phyloP scores from a whole-genome alignment of 2,888 invertebrate genomes.

The Acleris laterana region DNA sequence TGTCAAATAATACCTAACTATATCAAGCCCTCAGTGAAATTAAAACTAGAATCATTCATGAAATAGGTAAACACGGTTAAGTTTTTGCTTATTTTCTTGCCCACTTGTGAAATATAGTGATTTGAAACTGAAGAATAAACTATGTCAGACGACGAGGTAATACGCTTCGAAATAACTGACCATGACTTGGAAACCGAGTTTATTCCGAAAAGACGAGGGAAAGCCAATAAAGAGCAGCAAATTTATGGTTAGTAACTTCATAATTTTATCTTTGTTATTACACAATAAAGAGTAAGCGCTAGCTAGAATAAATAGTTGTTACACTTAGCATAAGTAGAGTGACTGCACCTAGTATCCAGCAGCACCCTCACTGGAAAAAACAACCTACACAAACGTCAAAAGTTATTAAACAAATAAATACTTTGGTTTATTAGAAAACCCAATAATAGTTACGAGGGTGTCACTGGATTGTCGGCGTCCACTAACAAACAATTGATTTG shows the following conservation, averaged over 20 bases:
- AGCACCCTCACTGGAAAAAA: too few relatives aligned
- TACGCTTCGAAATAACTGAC: slow-evolving; percentile 97
- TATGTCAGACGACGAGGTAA: slow-evolving; percentile 94
- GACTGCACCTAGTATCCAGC: too few relatives aligned
- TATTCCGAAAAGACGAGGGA: slow-evolving; percentile 90
- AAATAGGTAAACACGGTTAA: not conserved
- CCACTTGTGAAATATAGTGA: not conserved
- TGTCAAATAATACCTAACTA: too few relatives aligned
- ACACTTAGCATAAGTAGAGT: too few relatives aligned
- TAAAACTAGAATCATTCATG: not conserved
- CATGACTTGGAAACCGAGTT: slow-evolving; percentile 97
- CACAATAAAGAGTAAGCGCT: slow-evolving; percentile 13
- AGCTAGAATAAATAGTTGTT: too few relatives aligned
- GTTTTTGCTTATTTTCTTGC: not conserved
- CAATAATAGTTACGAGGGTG: too few relatives aligned
- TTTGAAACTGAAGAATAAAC: slow-evolving; percentile 25
- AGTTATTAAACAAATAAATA: too few relatives aligned
- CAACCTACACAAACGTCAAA: too few relatives aligned
- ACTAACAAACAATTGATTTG: too few relatives aligned
- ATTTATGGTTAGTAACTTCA: slow-evolving; percentile 90
- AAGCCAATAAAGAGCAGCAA: slow-evolving; percentile 94
- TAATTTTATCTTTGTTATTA: not conserved
- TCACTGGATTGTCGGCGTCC: too few relatives aligned
- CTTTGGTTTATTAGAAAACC: too few relatives aligned
- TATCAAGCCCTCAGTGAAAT: too few relatives aligned